A percentile compares a stretch with the other conserved stretches of the same genome.
Evolutionary conservation across 2,113 vertebrate species (phyloP).

Genomic region (Lagopus leucura): DNA sequence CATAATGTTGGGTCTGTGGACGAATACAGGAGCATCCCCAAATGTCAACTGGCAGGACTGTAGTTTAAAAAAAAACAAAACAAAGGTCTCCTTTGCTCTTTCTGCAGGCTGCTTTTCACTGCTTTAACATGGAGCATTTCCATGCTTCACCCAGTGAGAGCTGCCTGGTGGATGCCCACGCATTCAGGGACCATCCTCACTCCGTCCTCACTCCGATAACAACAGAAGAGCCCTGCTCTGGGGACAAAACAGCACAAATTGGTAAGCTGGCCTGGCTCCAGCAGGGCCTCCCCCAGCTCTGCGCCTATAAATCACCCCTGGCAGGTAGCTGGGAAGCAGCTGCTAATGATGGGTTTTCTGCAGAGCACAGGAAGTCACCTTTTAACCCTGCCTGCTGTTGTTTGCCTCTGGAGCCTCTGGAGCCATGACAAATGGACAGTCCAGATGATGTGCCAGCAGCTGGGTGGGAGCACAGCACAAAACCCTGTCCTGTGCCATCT

Average conservation of each 20-base stretch:
- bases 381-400: constrained; percentile 92
- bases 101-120: background rate
- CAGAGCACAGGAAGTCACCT: constrained; percentile 93
- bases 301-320: constrained; percentile 88
- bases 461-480: constrained; percentile 63
- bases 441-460: constrained; percentile 70
- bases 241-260: background rate
- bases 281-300: background rate
- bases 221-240: accelerated
- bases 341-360: constrained; percentile 86
- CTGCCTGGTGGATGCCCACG: background rate
- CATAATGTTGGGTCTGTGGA: background rate
- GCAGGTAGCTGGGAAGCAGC: constrained; percentile 96
- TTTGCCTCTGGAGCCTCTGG: constrained; percentile 80
- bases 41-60: background rate
- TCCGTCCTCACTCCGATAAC: background rate
- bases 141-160: accelerated
- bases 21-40: background rate
- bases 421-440: constrained; percentile 84
- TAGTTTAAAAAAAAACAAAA: background rate
- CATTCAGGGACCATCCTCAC: accelerated
- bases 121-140: background rate
- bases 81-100: background rate
- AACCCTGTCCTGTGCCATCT: background rate
- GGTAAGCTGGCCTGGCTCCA: constrained; percentile 22